Evolutionary conservation across 1,140 invertebrate genomes (phyloP).

Genomic region (roundworm (Caenorhabditis elegans)): WBcel235 BX284605.5:13895001-13895500

Average conservation of each 20-base stretch:
- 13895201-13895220: too few relatives aligned
- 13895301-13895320: too few relatives aligned
- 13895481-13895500: too few relatives aligned
- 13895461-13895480: not conserved
- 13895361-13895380: slow-evolving; percentile 66
- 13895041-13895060: slow-evolving; percentile 69
- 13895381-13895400: slow-evolving; percentile 67
- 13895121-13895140: slow-evolving; percentile 71
- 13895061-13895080: slow-evolving; percentile 70
- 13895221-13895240: too few relatives aligned
- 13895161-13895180: slow-evolving; percentile 61
- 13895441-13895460: not conserved
- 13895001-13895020: slow-evolving; percentile 70
- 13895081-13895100: slow-evolving; percentile 69
- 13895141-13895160: slow-evolving; percentile 71
- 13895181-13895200: too few relatives aligned
- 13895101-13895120: slow-evolving; percentile 71
- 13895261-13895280: too few relatives aligned
- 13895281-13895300: too few relatives aligned
- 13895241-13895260: too few relatives aligned
- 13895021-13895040: slow-evolving; percentile 71
- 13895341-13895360: slow-evolving; percentile 67
- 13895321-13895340: not conserved
- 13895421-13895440: slow-evolving; percentile 67
- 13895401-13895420: slow-evolving; percentile 69